phyloP scores from a whole-genome alignment of 2,113 vertebrate genomes.

The Oncorhynchus kisutch region DNA sequence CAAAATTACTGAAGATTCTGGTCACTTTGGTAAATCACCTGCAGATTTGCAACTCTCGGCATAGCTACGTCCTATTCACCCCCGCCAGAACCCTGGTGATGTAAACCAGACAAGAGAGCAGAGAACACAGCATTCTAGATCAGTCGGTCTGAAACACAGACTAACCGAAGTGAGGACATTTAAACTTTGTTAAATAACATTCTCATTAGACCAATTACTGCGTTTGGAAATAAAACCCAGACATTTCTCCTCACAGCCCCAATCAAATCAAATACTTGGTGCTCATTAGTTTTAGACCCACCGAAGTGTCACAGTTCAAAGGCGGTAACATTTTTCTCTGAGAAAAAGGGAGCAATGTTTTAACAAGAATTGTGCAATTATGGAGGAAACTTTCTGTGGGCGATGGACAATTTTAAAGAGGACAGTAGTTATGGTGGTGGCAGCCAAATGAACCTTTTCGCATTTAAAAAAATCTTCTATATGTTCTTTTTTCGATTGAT shows the following conservation, averaged over 20 bases:
- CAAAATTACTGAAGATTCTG: too few relatives aligned
- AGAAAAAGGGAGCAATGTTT: not conserved
- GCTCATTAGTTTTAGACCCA: constrained; percentile 52
- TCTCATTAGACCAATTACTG: constrained; percentile 47
- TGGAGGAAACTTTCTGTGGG: constrained; percentile 12
- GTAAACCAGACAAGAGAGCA: too few relatives aligned
- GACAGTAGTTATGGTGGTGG: not conserved
- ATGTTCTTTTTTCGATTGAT: too few relatives aligned
- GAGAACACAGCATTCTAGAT: constrained; percentile 2
- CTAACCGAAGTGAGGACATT: constrained; percentile 6
- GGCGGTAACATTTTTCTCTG: not conserved
- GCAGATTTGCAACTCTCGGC: too few relatives aligned
- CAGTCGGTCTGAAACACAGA: constrained; percentile 11
- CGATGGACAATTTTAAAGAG: constrained; percentile 13
- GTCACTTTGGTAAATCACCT: too few relatives aligned
- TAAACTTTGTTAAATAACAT: constrained; percentile 31
- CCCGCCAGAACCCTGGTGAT: too few relatives aligned
- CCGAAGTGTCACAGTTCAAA: constrained; percentile 25
- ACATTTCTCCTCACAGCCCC: constrained; percentile 24
- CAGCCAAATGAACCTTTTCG: too few relatives aligned
- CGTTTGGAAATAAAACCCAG: constrained; percentile 30
- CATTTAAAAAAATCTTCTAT: too few relatives aligned
- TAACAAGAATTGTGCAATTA: constrained; percentile 27
- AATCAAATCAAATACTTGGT: not conserved
- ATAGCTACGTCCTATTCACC: too few relatives aligned